Base-by-base conservation (phyloP, 30 jellyfish, hydroid and myxozoan genomes). In the Sanderia malayensis region DNA sequence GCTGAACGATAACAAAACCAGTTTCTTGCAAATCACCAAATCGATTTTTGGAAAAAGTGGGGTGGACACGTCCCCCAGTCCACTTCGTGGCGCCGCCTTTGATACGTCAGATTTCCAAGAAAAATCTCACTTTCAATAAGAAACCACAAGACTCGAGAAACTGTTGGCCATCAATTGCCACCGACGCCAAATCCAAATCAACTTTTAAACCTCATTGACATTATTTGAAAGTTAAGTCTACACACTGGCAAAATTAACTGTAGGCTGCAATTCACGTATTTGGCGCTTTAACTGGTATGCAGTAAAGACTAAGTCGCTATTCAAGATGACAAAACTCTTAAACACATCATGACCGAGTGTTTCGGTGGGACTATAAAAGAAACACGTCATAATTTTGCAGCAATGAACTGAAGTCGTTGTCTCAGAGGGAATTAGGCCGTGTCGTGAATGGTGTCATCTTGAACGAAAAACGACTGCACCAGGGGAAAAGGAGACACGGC, bases 31-130 rank as follows among this genome's bases (percentile, higher is more conserved):
- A n/a, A n/a, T n/a, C n/a, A n/a, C n/a, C n/a, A 37, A 37, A 37
- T 37, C 52, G 52, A 37, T 37, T 13, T 37, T 37, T 6, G 52
- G 13, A 13, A 37, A 37, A 37, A 37, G 52, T 37, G 52, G 52
- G 52, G 10, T 37, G 52, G 52, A 37, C 52, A 13, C 52, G 52
- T 37, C 52, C 52, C 52, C 52, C 52, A 37, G 52, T 37, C 52
- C 52, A 37, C 52, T 13, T 37, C 52, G 52, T 37, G 52, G 52
- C 52, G 52, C 52, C 52, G 52, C 52, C 52, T 13, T 13, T 37
- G 52, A n/a, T n/a, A n/a, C n/a, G n/a, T n/a, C n/a, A n/a, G n/a
- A n/a, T n/a, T n/a, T n/a, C n/a, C n/a, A n/a, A n/a, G n/a, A n/a
- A n/a, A n/a, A n/a, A n/a, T n/a, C n/a, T n/a, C n/a, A n/a, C n/a